Evolutionary conservation across 2,797 vertebrate species (phyloP), one percentile per base, ranked within the genome.

Genomic region (Vireo griseus): DNA sequence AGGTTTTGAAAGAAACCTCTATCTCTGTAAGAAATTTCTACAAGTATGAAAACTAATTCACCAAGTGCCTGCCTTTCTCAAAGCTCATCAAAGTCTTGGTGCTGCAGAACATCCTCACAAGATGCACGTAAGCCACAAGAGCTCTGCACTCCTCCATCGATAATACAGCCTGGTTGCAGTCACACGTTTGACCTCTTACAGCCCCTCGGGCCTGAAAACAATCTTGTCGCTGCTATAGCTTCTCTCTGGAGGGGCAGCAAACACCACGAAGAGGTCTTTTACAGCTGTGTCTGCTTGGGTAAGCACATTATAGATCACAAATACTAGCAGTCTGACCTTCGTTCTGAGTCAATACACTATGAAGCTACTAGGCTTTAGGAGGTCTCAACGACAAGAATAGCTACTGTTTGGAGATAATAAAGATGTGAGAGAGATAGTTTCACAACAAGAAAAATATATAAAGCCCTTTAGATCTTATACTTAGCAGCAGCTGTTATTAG

Each of bases 51-150:
- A 74, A 74, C 13, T 45, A 45, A 29, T 54, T 79, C 13, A 59
- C 24, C n/a, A 5, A 15, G 9, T 62, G 13, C 16, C 22, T 72
- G 21, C 9, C 44, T 68, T 44, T 58, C 26, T 47, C 61, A 39
- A n/a, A 61, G 13, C 11, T 55, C 2, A 3, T 44, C 0, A 0
- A 2, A 74, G n/a, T 50, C 58, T 84, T 21, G 9, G 31, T 31
- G n/a, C 65, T 74, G 24, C 62, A 54, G 29, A 72, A 11, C 35
- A 16, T 31, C 47, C 22, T 78, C 40, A 59, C 44, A 48, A 69
- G 71, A 54, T 47, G 5, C 20, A 4, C 9, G 7, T 62, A 82
- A 75, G 22, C 21, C 17, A 0, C 12, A 33, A 68, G 28, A 52
- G 47, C 57, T 76, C 55, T 82, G 26, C 6, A 3, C 29, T 45